Percentiles rank a stretch among this genome's conserved stretches.
Conservation (phyloP, 2,113 vertebrate genomes). For the Psilopogon haemacephalus region DNA sequence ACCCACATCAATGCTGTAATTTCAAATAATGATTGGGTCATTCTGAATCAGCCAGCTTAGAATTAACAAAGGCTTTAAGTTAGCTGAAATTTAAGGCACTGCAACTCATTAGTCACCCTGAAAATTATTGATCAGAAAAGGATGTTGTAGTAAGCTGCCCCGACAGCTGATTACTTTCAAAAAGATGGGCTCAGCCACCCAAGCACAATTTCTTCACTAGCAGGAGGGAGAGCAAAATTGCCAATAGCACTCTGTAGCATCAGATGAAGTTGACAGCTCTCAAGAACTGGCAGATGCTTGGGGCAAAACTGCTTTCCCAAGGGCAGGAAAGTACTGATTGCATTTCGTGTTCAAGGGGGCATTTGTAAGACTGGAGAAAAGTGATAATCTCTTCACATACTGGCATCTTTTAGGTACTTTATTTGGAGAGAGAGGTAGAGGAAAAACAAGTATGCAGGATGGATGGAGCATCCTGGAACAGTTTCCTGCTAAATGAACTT, state of each 20-base stretch:
- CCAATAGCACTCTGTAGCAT: not conserved
- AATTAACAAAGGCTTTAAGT: not conserved
- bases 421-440: not conserved
- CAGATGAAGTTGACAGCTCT: not conserved
- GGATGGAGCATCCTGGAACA: not conserved
- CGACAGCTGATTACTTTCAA: not conserved
- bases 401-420: not conserved
- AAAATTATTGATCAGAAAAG: slow-evolving; percentile 1
- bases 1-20: not conserved
- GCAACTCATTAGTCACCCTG: not conserved
- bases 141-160: not conserved
- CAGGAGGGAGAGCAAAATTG: not conserved
- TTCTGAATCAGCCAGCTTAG: not conserved
- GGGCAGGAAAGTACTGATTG: not conserved
- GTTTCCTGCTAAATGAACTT: not conserved
- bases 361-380: not conserved
- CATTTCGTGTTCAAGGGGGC: not conserved
- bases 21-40: slow-evolving; percentile 4
- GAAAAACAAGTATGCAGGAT: not conserved
- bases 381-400: not conserved
- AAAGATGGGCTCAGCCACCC: not conserved
- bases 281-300: not conserved
- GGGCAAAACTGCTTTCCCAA: not conserved
- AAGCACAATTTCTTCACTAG: not conserved
- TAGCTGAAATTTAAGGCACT: not conserved